Evolutionary conservation across 2,797 vertebrate species (phyloP).

Genomic region (Eutrigla gurnardus): DNA sequence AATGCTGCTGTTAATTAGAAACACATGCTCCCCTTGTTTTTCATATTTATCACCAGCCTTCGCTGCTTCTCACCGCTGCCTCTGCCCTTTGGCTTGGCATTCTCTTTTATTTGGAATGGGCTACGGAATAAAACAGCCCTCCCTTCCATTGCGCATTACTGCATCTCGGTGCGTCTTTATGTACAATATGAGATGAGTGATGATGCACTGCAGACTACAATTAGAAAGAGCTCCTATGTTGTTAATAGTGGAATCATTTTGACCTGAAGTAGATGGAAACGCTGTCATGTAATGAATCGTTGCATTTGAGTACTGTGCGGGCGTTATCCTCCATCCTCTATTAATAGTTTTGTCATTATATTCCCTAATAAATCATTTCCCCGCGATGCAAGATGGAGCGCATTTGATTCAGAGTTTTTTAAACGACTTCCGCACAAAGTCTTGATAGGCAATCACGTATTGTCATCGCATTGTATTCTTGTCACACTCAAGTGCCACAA

Average conservation of each 20-base stretch:
- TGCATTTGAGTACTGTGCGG: too few relatives aligned
- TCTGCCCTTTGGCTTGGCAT: background rate
- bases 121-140: background rate
- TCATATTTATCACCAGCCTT: background rate
- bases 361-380: slow-evolving; percentile 36
- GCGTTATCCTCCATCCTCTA: background rate
- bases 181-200: slow-evolving; percentile 57
- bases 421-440: slow-evolving; percentile 8
- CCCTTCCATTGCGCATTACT: slow-evolving; percentile 19
- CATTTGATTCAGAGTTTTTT: slow-evolving; percentile 28
- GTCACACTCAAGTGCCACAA: slow-evolving; percentile 6
- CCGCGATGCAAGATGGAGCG: background rate
- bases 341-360: slow-evolving; percentile 10
- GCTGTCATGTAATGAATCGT: too few relatives aligned
- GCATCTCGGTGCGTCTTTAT: slow-evolving; percentile 39
- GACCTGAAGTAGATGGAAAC: too few relatives aligned
- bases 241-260: too few relatives aligned
- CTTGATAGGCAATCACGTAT: slow-evolving; percentile 24
- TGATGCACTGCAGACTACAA: slow-evolving; percentile 22
- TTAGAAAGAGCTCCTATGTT: too few relatives aligned
- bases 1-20: background rate
- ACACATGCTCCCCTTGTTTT: background rate
- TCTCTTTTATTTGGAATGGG: background rate
- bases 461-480: slow-evolving; percentile 23
- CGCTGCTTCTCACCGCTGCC: background rate